Base-by-base conservation (phyloP, 1,140 invertebrate species). In the Brachystomella parvula region DNA sequence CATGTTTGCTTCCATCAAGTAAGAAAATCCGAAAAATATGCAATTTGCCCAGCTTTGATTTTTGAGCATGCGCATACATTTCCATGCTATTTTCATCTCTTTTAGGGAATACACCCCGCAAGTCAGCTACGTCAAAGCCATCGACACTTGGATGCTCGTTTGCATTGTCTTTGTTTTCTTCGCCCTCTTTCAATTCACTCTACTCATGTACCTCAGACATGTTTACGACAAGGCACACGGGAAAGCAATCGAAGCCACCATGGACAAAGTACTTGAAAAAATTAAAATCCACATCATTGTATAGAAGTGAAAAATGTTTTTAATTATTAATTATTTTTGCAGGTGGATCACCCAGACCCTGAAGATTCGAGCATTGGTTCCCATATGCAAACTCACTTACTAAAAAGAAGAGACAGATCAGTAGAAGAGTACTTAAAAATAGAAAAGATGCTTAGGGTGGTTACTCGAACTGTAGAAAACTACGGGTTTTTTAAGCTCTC, bases 151-250 rank as follows among this genome's bases (percentile, higher is more conserved):
- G 86, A 81, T 86, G 75, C 83, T 85, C 68, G 83, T 81, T 15
- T 87, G 87, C 76, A 85, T 86, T 6, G 77, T 85, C 39, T 87
- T 88, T 76, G 86, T 88, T 24, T 88, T 87, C 75, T 78, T 85
- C 12, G 84, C 85, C 0, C 76, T 88, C 21, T 76, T 87, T 60
- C 86, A 88, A 75, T 88, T 86, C 77, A 86, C 86, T 24, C 24
- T 53, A 6, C 49, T 53, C 49, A 53, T 53, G 49, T 53, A 53
- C 49, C 21, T 53, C 9, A 12, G 49, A 19, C 49, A 53, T 24
- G 49, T 53, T 6, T 17, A 53, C 24, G 49, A 53, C 49, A 53
- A 24, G 49, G 49, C 49, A 26, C 49, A 26, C 6, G 24, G 15
- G 21, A 53, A 53, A 24, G 49, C 49, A 9, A 15, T 53, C 49